Conservation (phyloP, 2,888 invertebrate species). For the Drosophila greeni region DNA sequence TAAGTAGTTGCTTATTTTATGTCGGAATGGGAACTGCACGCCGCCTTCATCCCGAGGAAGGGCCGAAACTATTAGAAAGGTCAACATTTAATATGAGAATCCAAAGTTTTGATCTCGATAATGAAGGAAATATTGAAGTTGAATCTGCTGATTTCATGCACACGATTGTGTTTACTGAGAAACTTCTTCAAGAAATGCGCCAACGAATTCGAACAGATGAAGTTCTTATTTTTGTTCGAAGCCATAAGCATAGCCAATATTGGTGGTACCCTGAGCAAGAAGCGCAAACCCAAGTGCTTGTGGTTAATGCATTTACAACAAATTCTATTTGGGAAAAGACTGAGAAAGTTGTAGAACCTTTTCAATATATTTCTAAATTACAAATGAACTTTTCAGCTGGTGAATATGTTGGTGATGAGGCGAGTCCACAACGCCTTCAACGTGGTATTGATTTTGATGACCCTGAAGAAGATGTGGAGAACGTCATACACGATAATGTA, state of each 20-base stretch:
- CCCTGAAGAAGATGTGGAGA: constrained; percentile 48
- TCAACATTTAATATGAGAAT: constrained; percentile 38
- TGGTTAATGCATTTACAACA: constrained; percentile 42
- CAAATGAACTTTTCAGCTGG: constrained; percentile 31
- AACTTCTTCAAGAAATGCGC: constrained; percentile 40
- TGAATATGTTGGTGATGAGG: neutral
- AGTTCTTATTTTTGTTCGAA: constrained; percentile 42
- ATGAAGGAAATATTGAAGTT: constrained; percentile 24
- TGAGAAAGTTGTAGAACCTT: constrained; percentile 29
- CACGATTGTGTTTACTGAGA: constrained; percentile 37
- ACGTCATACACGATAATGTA: constrained; percentile 41
- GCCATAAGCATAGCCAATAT: constrained; percentile 46
- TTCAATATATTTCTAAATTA: constrained; percentile 44
- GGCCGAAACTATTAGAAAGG: constrained; percentile 10
- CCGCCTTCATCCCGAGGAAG: constrained; percentile 33
- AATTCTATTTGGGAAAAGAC: constrained; percentile 32
- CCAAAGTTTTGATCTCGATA: constrained; percentile 47
- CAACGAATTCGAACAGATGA: constrained; percentile 28
- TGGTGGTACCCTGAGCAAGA: constrained; percentile 55
- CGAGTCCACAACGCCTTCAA: neutral
- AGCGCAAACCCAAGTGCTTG: constrained; percentile 46
- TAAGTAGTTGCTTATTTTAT: constrained; percentile 44
- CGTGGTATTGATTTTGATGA: constrained; percentile 36
- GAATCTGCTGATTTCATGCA: constrained; percentile 46
- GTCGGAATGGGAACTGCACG: constrained; percentile 45